Conservation (phyloP, 2,113 vertebrate species). For the Sylvia atricapilla region DNA sequence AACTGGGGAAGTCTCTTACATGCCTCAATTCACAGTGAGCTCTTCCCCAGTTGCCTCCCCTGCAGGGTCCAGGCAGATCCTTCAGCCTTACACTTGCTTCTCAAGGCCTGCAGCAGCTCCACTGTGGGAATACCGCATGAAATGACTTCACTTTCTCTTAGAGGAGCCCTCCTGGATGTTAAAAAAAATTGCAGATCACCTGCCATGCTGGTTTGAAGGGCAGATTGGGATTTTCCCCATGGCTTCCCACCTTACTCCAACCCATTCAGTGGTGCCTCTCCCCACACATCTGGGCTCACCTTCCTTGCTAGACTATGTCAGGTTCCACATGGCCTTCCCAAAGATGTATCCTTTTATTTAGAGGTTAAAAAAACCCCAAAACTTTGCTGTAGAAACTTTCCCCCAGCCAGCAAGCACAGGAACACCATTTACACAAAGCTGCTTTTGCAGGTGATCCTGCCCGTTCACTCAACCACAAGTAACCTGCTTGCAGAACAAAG, state of each 20-base stretch:
- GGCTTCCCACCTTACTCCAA: background rate
- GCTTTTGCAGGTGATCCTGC: background rate
- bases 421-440: background rate
- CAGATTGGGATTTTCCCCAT: background rate
- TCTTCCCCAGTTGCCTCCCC: background rate
- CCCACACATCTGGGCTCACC: background rate
- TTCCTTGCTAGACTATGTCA: background rate
- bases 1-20: background rate
- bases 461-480: background rate
- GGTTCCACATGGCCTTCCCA: background rate
- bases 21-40: background rate
- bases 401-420: background rate
- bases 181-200: background rate
- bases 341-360: background rate
- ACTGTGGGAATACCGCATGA: background rate
- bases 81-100: background rate
- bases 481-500: background rate
- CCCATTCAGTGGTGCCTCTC: background rate
- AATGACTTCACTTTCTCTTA: background rate
- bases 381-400: background rate
- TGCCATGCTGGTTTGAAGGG: background rate
- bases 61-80: background rate
- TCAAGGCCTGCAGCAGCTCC: background rate
- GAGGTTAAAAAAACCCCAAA: background rate
- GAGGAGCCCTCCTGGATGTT: background rate